Base-by-base conservation (phyloP, 1,140 invertebrate genomes). In the Cyclargus thomasi region DNA sequence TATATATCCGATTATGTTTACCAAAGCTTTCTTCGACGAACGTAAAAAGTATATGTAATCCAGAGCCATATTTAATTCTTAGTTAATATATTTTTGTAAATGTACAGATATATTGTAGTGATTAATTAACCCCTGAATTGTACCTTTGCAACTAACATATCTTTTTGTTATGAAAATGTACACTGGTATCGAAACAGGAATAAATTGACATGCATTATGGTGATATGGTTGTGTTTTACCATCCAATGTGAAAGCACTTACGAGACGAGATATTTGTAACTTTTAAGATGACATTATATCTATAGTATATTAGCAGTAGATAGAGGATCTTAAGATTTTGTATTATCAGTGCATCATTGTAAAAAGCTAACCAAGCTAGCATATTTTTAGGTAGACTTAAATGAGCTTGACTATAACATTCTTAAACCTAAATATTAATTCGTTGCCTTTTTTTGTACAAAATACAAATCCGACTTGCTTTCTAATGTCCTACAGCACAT, bases 41-140 rank as follows among this genome's bases (percentile, higher is more conserved):
- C 71, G 64, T 77, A 70, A 67, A 65, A 73, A 71, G 68, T 70
- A 76, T 74, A 71, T 75, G 70, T 74, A 70, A 79, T 68, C 71
- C 59, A 76, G 74, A 81, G 78, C 80, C 79, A 86, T 85, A 83
- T 83, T 79, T 75, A 76, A 77, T 57, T 69, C 73, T 75, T 81
- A 79, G 70, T 77, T 82, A 76, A 80, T 80, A 84, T 86, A 84
- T 86, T 86, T 86, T 86, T 86, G 69, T 86, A 86, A 77, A 67
- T 85, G 77, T 85, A 82, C 76, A 85, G 76, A 82, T 71, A 77
- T 82, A 39, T 66, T 63, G 10, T 63, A 23, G 39, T 47, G 17
- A 53, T 36, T 59, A 62, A 36, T 62, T 18, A 22, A 63, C 18
- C 35, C 63, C 62, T 66, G 63, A 57, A 67, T 47, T 63, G 59